Percentiles rank a stretch among this genome's conserved stretches.
phyloP scores from a whole-genome alignment of 2,888 invertebrate species.

The Cataglyphis livida region DNA sequence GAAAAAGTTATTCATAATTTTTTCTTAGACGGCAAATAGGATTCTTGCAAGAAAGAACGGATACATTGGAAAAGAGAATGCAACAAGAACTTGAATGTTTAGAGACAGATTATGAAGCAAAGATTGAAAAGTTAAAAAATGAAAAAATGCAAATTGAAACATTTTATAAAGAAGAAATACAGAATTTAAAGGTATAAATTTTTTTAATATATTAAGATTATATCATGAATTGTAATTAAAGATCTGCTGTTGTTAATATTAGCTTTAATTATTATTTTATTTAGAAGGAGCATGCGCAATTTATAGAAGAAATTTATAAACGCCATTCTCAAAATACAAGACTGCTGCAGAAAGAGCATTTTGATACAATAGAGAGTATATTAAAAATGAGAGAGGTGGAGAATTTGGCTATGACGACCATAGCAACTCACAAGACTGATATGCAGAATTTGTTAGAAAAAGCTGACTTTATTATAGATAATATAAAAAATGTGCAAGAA shows the following conservation, averaged over 20 bases:
- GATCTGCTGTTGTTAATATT: neutral
- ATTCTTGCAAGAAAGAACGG: constrained; percentile 76
- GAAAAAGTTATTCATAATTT: constrained; percentile 22
- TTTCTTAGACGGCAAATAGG: constrained; percentile 78
- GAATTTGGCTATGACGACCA: constrained; percentile 75
- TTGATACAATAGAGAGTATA: constrained; percentile 80
- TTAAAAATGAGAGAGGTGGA: constrained; percentile 80
- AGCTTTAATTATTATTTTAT: constrained; percentile 36
- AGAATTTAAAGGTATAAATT: constrained; percentile 74
- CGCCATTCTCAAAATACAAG: constrained; percentile 77
- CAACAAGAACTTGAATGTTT: constrained; percentile 76
- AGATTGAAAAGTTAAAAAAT: constrained; percentile 78
- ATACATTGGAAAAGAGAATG: constrained; percentile 78
- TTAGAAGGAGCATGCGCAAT: constrained; percentile 74
- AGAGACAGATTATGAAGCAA: constrained; percentile 78
- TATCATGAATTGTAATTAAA: neutral
- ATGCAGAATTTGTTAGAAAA: constrained; percentile 78
- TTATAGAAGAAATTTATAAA: constrained; percentile 76
- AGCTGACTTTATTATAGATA: constrained; percentile 75
- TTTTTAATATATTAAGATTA: neutral
- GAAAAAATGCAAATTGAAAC: constrained; percentile 76
- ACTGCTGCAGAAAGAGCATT: constrained; percentile 79
- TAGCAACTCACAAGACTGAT: constrained; percentile 77
- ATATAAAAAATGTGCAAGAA: constrained; percentile 75
- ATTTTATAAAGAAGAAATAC: constrained; percentile 76